phyloP scores from a whole-genome alignment of 2,888 invertebrate species.

The Hemithea aestivaria region DNA sequence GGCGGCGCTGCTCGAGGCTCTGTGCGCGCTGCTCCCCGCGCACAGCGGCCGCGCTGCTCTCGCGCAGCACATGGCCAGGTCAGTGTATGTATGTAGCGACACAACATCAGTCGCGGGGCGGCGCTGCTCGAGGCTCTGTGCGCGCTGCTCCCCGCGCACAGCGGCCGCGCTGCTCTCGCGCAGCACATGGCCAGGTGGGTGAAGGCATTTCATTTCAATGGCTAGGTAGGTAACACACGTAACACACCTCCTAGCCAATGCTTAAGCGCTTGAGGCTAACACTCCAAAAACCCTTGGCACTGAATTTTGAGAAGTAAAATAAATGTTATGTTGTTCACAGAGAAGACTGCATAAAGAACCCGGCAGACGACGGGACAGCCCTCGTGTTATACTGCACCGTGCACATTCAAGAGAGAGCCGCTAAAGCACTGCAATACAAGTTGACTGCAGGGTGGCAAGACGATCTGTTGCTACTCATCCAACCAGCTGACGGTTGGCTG shows the following conservation, averaged over 20 bases:
- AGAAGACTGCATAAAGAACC: slow-evolving; percentile 39
- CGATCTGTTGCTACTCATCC: slow-evolving; percentile 66
- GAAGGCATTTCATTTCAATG: not conserved
- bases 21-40: too few species aligned
- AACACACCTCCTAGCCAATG: too few species aligned
- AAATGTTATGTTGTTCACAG: too few species aligned
- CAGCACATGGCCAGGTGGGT: slow-evolving; percentile 27
- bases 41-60: not conserved
- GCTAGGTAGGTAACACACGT: too few species aligned
- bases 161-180: slow-evolving; percentile 44
- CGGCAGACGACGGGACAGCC: slow-evolving; percentile 72
- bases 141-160: slow-evolving; percentile 32
- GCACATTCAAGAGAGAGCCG: slow-evolving; percentile 88
- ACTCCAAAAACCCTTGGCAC: too few species aligned
- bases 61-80: too few species aligned
- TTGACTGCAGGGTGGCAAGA: slow-evolving; percentile 52
- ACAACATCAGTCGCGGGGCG: too few species aligned
- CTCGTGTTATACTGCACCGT: slow-evolving; percentile 90
- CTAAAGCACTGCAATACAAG: slow-evolving; percentile 80
- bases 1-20: slow-evolving; percentile 3
- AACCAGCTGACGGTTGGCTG: slow-evolving; percentile 86
- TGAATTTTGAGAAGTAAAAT: too few species aligned
- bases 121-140: slow-evolving; percentile 59
- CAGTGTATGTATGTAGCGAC: slow-evolving; percentile 24
- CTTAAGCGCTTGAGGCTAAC: too few species aligned